Evolutionary conservation across 1,140 invertebrate species (phyloP).

Genomic region (Papilio dardanus): DNA sequence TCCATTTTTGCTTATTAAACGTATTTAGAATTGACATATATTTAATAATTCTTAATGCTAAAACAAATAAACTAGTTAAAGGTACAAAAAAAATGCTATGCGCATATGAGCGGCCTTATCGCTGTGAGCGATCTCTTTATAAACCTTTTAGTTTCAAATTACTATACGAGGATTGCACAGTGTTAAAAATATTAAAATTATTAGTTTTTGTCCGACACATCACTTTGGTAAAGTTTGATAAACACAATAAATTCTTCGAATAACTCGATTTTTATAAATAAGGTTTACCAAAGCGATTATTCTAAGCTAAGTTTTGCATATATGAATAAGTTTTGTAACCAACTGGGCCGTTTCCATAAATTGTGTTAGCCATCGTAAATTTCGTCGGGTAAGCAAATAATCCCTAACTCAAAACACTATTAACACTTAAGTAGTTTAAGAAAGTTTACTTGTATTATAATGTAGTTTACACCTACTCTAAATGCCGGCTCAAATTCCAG

Average conservation of each 20-base stretch:
- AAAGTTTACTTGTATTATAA: conserved; percentile 32
- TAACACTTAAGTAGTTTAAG: conserved; percentile 28
- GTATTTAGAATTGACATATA: not conserved
- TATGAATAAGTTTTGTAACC: conserved; percentile 5
- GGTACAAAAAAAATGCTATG: too few relatives aligned
- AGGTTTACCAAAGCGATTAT: not conserved
- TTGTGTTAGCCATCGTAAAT: conserved; percentile 28
- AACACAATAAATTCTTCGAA: not conserved
- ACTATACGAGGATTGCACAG: too few relatives aligned
- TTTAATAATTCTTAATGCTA: not conserved
- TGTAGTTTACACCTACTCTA: conserved; percentile 28
- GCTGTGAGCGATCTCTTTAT: too few relatives aligned
- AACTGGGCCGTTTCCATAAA: conserved; percentile 18
- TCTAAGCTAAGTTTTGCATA: not conserved
- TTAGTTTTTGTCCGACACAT: not conserved
- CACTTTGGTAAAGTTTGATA: not conserved
- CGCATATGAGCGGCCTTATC: too few relatives aligned
- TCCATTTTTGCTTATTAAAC: not conserved
- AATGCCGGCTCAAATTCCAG: not conserved
- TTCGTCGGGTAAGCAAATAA: conserved; percentile 18
- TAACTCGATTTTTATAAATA: not conserved
- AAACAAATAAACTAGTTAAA: too few relatives aligned
- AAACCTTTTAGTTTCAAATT: too few relatives aligned
- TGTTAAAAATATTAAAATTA: too few relatives aligned
- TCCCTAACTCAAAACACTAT: conserved; percentile 35